Evolutionary conservation across 2,113 vertebrate genomes (phyloP), one percentile per base, ranked within the genome.

Genomic region (Melanerpes aurifrons): DNA sequence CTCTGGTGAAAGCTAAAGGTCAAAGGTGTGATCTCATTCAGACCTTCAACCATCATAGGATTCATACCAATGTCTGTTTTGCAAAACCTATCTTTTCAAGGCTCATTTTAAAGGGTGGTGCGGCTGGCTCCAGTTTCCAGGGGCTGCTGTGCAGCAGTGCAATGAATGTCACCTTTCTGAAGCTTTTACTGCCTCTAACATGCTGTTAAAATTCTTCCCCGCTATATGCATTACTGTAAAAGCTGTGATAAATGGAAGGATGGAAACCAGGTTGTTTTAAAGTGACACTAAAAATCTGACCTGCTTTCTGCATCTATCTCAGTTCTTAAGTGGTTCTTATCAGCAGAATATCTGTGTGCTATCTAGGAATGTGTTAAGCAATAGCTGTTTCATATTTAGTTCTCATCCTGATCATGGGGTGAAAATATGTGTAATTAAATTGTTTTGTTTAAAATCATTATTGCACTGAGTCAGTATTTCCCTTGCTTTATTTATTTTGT

Each of bases 281-380:
- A 86, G 37, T 28, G 72, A 80, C 32, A 26, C 9, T 48, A 53
- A 87, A 28, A 28, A 40, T 74, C 64, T 91, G 72, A 91, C 57
- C 61, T 61, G 21, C 48, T 83, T 28, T 50, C 53, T 77, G 25
- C 2, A 2, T 63, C 53, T 91, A 61, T 86, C 87, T 91, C 1
- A 0, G 56, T 89, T 91, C 78, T 87, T 87, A 87, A 89, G 84
- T 54, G 26, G 69, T 71, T 61, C 15, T 95, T 94, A 93, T 86
- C 87, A 81, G 47, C 64, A 57, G n/a, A 70, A 35, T 86, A 87
- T 61, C 86, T 71, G 7, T 37, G 70, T 78, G 62, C 92, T 90
- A 87, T 86, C 92, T 94, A 95, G 86, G 92, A 94, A 96, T 88
- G 87, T 72, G 78, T 93, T 95, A 91, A 86, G 66, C 76, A 94